These are phyloP conservation scores for Phymorhynchus buccinoides DNA, from an alignment of 1,140 invertebrate species.

Conservation along the genomic window DNA sequence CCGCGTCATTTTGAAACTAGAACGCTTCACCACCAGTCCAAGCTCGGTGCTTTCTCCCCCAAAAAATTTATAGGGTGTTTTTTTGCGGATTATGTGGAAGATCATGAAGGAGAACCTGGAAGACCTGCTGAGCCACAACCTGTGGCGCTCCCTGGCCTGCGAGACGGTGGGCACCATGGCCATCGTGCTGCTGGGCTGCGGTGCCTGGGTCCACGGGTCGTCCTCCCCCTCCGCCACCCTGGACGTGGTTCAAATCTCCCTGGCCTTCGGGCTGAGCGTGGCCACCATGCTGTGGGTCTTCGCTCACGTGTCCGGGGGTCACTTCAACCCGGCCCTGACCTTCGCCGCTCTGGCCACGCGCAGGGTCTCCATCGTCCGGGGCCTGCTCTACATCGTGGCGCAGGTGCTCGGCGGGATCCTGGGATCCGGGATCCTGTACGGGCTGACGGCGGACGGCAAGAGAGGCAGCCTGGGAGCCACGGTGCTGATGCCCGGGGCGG, in stretches of 20 bases:
- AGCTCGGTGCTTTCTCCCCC: neutral
- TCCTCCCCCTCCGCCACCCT: too few relatives aligned
- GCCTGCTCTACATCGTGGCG: slow-evolving; percentile 75
- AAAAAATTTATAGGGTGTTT: neutral
- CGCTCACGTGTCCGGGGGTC: slow-evolving; percentile 68
- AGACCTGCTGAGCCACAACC: slow-evolving; percentile 62
- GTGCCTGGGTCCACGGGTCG: slow-evolving; percentile 65
- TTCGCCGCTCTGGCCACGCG: slow-evolving; percentile 78
- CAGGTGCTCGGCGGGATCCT: slow-evolving; percentile 66
- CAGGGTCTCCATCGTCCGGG: slow-evolving; percentile 83
- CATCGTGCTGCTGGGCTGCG: slow-evolving; percentile 88
- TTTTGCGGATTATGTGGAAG: slow-evolving; percentile 53
- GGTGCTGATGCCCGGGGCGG: neutral
- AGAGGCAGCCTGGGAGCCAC: slow-evolving; percentile 57
- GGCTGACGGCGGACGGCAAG: slow-evolving; percentile 51
- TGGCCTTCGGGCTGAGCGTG: slow-evolving; percentile 92
- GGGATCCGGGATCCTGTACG: slow-evolving; percentile 64
- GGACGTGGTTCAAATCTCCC: slow-evolving; percentile 83
- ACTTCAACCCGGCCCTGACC: slow-evolving; percentile 71
- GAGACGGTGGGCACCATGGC: slow-evolving; percentile 92
- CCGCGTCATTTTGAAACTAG: too few relatives aligned
- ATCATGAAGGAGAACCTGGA: slow-evolving; percentile 69
- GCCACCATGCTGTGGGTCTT: slow-evolving; percentile 77
- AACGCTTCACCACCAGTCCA: too few relatives aligned
- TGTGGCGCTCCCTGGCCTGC: slow-evolving; percentile 74